phyloP scores from a whole-genome alignment of 2,797 vertebrate genomes.

The Acrossocheilus wenchowensis region DNA sequence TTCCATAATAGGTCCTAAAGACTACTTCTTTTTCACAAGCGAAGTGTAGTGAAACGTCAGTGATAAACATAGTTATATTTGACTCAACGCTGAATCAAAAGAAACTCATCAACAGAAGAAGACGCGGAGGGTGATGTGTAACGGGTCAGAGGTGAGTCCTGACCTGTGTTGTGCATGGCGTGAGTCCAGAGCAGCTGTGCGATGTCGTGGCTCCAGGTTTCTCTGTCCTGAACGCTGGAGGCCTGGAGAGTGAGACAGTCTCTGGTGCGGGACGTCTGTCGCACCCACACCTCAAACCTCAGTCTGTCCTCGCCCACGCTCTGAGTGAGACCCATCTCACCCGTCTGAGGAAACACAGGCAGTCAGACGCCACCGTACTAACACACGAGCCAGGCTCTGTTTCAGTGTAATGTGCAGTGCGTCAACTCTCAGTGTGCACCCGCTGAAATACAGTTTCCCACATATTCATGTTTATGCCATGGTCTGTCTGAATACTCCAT shows the following conservation, averaged over 20 bases:
- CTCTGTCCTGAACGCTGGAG: slow-evolving; percentile 72
- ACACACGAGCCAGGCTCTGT: too few relatives aligned
- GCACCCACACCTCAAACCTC: slow-evolving; percentile 89
- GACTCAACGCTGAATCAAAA: not conserved
- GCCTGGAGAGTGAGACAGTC: slow-evolving; percentile 87
- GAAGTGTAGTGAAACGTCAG: not conserved
- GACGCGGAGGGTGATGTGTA: not conserved
- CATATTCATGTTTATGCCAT: too few relatives aligned
- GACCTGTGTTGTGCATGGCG: slow-evolving; percentile 89
- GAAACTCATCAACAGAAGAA: not conserved
- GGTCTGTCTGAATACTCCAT: too few relatives aligned
- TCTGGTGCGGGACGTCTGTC: slow-evolving; percentile 79
- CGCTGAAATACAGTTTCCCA: too few relatives aligned
- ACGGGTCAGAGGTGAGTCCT: not conserved
- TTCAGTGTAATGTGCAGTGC: too few relatives aligned
- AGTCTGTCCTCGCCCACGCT: slow-evolving; percentile 84
- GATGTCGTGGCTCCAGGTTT: slow-evolving; percentile 85
- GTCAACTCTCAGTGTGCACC: not conserved
- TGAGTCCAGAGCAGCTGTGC: slow-evolving; percentile 91
- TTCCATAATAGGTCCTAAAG: not conserved
- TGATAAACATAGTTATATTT: not conserved
- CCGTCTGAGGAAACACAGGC: slow-evolving; percentile 74
- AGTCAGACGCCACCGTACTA: not conserved
- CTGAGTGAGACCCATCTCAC: slow-evolving; percentile 91
- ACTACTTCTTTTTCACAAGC: not conserved